Evolutionary conservation across 2,888 invertebrate species (phyloP).

Genomic region (Dasysyrphus tricinctus): DNA sequence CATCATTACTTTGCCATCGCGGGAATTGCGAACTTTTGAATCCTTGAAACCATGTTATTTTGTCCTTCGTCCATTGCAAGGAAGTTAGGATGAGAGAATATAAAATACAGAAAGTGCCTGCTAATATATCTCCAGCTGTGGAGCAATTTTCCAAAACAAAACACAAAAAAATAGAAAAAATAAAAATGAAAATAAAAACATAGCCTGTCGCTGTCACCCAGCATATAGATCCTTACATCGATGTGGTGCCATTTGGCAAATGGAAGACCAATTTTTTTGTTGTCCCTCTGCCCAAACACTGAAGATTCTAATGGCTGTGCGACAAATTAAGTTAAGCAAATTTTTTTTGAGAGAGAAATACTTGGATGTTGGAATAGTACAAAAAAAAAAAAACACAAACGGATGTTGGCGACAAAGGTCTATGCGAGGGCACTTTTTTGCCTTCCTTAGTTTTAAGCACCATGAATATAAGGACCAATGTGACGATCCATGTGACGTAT

Average conservation of each 20-base stretch:
- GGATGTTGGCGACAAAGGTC: constrained; percentile 68
- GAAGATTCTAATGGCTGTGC: constrained; percentile 31
- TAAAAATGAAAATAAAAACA: background rate
- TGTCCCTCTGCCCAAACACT: constrained; percentile 15
- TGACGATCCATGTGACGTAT: constrained; percentile 39
- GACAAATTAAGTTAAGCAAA: constrained; percentile 77
- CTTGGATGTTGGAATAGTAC: background rate
- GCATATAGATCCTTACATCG: constrained; percentile 58
- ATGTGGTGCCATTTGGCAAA: constrained; percentile 69
- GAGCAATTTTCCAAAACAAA: constrained; percentile 62
- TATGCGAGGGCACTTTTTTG: constrained; percentile 40
- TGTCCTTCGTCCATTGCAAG: background rate
- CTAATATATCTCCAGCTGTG: constrained; percentile 64
- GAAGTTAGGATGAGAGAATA: constrained; percentile 22
- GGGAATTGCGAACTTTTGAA: constrained; percentile 54
- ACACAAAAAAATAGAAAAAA: background rate
- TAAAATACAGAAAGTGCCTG: constrained; percentile 64
- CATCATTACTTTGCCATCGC: constrained; percentile 64
- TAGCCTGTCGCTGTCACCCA: constrained; percentile 45
- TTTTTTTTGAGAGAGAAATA: constrained; percentile 36
- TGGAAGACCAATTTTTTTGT: constrained; percentile 55
- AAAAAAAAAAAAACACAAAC: background rate
- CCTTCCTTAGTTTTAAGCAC: constrained; percentile 28
- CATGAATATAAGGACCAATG: constrained; percentile 34
- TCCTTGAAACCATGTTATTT: constrained; percentile 11